phyloP scores from a whole-genome alignment of 2,113 vertebrate species.

The Lycaon pictus region DNA sequence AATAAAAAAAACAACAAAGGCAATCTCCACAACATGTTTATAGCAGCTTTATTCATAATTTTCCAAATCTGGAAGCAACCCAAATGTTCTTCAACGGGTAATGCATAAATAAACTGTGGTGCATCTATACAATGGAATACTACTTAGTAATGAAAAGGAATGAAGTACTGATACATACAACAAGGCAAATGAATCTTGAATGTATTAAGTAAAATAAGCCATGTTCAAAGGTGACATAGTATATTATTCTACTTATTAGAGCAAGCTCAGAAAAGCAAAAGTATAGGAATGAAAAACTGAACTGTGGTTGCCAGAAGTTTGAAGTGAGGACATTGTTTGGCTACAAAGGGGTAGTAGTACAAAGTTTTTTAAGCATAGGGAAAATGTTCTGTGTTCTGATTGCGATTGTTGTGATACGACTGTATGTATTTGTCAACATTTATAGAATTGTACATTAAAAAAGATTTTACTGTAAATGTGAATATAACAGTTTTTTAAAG shows the following conservation, averaged over 20 bases:
- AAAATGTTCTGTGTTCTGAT: background rate
- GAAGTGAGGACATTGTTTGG: background rate
- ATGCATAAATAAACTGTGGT: background rate
- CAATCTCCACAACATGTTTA: background rate
- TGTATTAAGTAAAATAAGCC: background rate
- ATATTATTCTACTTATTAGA: background rate
- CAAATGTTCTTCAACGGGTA: background rate
- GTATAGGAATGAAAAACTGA: background rate
- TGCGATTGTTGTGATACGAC: background rate
- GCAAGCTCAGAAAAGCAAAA: background rate
- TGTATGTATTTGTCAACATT: background rate
- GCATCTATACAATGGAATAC: background rate
- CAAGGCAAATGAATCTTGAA: background rate
- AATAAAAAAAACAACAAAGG: background rate
- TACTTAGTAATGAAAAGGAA: background rate
- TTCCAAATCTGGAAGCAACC: background rate
- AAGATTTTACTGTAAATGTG: background rate
- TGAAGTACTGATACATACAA: background rate
- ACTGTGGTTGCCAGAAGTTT: background rate
- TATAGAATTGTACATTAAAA: background rate
- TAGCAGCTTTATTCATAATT: conserved; percentile 11
- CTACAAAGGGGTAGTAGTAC: background rate
- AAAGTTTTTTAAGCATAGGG: background rate
- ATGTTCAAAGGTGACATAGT: background rate
- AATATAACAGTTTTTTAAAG: background rate